Percentiles rank a stretch among this genome's conserved stretches.
Evolutionary conservation across 2,797 vertebrate species (phyloP).

Genomic region (Chaenodraco wilsoni): DNA sequence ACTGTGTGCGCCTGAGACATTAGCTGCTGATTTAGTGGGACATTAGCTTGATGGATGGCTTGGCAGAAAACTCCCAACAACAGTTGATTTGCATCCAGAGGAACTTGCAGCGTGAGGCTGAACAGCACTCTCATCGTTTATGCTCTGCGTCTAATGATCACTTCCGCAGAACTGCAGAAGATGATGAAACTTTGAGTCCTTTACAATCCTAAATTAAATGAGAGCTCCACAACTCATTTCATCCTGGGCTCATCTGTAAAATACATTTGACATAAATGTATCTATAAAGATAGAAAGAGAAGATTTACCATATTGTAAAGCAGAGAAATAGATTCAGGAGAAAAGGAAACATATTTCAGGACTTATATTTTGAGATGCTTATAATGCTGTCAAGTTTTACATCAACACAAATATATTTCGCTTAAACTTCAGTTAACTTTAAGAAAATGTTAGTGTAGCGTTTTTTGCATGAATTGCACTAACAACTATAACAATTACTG

Average conservation of each 20-base stretch:
- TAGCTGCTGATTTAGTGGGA: constrained; percentile 83
- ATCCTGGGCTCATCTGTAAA: not conserved
- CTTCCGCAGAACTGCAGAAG: constrained; percentile 10
- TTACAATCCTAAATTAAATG: not conserved
- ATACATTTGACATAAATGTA: not conserved
- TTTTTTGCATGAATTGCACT: not conserved
- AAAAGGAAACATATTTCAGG: not conserved
- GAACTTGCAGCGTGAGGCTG: constrained; percentile 50
- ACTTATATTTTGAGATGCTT: not conserved
- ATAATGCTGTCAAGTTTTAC: not conserved
- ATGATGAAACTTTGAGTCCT: constrained; percentile 21
- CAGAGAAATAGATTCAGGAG: not conserved
- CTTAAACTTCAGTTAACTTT: not conserved
- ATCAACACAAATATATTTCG: not conserved
- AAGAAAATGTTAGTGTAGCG: not conserved
- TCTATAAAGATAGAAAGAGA: not conserved
- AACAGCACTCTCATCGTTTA: constrained; percentile 31
- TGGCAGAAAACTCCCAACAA: constrained; percentile 71
- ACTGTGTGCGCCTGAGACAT: constrained; percentile 78
- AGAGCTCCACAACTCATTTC: not conserved
- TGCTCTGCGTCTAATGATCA: constrained; percentile 35
- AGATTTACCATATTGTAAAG: not conserved
- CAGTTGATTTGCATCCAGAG: constrained; percentile 79
- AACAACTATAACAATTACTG: not conserved
- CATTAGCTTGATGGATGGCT: constrained; percentile 82